These are phyloP conservation scores for Zophobas morio DNA, from an alignment of 1,140 invertebrate species.

Conservation along the genomic window DNA sequence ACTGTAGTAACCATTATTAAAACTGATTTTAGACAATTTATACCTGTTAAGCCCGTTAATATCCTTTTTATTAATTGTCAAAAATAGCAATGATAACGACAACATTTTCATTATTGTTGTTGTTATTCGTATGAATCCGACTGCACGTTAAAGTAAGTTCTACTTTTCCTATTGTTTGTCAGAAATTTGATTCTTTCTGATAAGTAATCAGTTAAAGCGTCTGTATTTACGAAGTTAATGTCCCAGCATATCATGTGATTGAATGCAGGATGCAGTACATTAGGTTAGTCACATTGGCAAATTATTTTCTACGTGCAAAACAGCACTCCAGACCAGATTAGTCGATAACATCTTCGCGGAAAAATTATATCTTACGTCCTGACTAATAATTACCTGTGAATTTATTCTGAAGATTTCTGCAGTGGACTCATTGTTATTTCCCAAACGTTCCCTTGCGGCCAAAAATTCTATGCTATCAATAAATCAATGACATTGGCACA, in stretches of 20 bases:
- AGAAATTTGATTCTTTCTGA: constrained; percentile 15
- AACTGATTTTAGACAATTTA: too few relatives aligned
- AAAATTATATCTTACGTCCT: neutral
- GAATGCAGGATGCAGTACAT: constrained; percentile 8
- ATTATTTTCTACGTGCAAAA: constrained; percentile 15
- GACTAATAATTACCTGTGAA: neutral
- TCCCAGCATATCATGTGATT: constrained; percentile 5
- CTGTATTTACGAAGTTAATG: neutral
- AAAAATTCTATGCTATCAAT: neutral
- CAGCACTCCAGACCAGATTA: neutral
- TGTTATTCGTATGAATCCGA: too few relatives aligned
- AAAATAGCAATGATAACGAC: too few relatives aligned
- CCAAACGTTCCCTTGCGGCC: constrained; percentile 1
- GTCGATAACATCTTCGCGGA: neutral
- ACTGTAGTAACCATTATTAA: too few relatives aligned
- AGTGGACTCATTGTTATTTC: constrained; percentile 18
- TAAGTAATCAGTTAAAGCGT: neutral
- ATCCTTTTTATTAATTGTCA: too few relatives aligned
- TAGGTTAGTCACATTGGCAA: constrained; percentile 16
- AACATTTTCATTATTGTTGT: too few relatives aligned
- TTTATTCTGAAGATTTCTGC: constrained; percentile 14
- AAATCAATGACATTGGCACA: constrained; percentile 23
- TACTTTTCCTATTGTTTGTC: constrained; percentile 13
- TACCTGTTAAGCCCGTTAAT: too few relatives aligned
- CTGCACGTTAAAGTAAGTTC: neutral